Percentiles rank a stretch among this genome's conserved stretches.
Evolutionary conservation across 2,888 invertebrate genomes (phyloP).

Genomic region (Gari tellinella): DNA sequence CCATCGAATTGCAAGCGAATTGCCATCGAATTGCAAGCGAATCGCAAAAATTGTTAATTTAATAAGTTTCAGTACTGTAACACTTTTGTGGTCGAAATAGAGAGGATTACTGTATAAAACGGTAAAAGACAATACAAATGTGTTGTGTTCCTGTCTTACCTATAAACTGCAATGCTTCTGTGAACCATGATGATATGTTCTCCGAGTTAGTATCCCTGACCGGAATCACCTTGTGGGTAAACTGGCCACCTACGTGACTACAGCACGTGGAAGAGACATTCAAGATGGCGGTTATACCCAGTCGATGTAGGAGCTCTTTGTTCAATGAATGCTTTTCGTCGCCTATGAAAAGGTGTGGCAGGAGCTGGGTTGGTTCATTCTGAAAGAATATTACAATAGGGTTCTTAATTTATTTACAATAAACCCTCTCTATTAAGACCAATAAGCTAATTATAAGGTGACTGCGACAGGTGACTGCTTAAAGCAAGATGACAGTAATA

Average conservation of each 20-base stretch:
- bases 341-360: constrained; percentile 80
- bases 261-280: constrained; percentile 81
- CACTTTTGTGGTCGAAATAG: too few species aligned
- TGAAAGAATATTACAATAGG: constrained; percentile 52
- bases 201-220: constrained; percentile 83
- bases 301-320: constrained; percentile 66
- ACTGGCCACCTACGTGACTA: constrained; percentile 69
- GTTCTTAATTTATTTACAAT: too few species aligned
- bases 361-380: constrained; percentile 77
- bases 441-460: too few species aligned
- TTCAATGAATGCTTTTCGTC: constrained; percentile 75
- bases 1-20: too few species aligned
- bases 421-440: too few species aligned
- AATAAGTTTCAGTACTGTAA: too few species aligned
- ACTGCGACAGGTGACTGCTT: too few species aligned
- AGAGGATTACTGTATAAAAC: too few species aligned
- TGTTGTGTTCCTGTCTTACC: constrained; percentile 81
- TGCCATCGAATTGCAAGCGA: too few species aligned
- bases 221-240: constrained; percentile 83
- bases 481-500: too few species aligned
- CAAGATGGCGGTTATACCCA: constrained; percentile 84
- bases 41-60: too few species aligned
- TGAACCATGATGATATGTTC: constrained; percentile 82
- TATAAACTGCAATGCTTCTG: constrained; percentile 83
- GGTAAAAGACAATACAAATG: too few species aligned